Conservation (phyloP, 2,888 invertebrate species). For the Oligia fasciuncula region DNA sequence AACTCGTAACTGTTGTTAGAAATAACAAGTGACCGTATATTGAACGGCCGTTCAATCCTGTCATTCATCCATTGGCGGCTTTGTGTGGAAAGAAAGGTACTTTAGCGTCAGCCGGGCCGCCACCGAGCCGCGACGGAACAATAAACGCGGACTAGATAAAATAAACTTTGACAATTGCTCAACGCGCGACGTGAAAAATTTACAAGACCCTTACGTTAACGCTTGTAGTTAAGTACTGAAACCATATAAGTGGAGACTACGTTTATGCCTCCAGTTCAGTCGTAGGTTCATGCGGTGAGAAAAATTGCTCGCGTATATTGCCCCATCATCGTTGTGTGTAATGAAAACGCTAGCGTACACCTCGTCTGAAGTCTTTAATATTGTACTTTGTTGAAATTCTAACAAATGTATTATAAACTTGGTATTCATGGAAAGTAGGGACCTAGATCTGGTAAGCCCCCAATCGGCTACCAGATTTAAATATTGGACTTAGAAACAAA, state of each 20-base stretch:
- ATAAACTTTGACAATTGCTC: conserved; percentile 63
- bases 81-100: conserved; percentile 61
- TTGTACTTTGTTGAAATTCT: neutral
- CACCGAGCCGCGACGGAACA: conserved; percentile 47
- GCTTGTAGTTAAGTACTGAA: conserved; percentile 52
- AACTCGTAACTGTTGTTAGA: conserved; percentile 52
- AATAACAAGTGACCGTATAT: conserved; percentile 55
- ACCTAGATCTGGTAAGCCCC: neutral
- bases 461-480: conserved; percentile 1
- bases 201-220: conserved; percentile 61
- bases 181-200: conserved; percentile 65
- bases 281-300: conserved; percentile 23
- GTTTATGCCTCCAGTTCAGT: conserved; percentile 34
- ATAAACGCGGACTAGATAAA: conserved; percentile 60
- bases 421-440: neutral
- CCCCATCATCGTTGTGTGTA: conserved; percentile 31
- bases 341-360: conserved; percentile 24
- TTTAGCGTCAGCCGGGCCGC: conserved; percentile 46
- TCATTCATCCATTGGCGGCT: conserved; percentile 52
- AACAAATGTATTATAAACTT: neutral
- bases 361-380: conserved; percentile 10
- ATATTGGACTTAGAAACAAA: neutral
- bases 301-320: conserved; percentile 27
- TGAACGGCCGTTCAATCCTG: conserved; percentile 44
- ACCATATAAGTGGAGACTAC: conserved; percentile 40